phyloP scores from a whole-genome alignment of 1,140 invertebrate genomes.

The Riptortus pedestris region DNA sequence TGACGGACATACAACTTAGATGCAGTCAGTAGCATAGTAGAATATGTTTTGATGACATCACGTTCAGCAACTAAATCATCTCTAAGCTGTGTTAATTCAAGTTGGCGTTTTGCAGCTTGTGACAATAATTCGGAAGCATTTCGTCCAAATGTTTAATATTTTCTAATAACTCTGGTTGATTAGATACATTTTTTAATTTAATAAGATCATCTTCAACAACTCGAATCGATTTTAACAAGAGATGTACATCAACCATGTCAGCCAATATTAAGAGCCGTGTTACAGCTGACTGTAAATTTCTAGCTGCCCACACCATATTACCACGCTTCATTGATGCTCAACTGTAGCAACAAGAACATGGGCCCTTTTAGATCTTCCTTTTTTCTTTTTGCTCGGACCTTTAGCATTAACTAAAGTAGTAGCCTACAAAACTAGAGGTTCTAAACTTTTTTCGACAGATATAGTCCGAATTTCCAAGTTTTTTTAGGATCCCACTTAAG shows the following conservation, averaged over 20 bases:
- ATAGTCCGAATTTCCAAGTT: conserved; percentile 96
- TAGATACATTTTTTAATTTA: conserved; percentile 80
- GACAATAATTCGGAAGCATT: conserved; percentile 84
- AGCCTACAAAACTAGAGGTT: conserved; percentile 84
- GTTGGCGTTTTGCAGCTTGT: conserved; percentile 84
- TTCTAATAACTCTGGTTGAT: conserved; percentile 83
- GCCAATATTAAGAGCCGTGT: conserved; percentile 88
- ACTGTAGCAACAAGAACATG: conserved; percentile 91
- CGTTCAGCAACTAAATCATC: conserved; percentile 95
- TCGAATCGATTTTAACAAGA: conserved; percentile 77
- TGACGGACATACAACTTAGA: conserved; percentile 97
- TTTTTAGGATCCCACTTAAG: conserved; percentile 91
- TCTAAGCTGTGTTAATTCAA: conserved; percentile 80
- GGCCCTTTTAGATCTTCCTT: conserved; percentile 90
- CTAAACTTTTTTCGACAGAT: conserved; percentile 91
- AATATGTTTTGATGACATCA: conserved; percentile 95
- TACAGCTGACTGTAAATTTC: conserved; percentile 85
- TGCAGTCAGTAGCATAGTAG: conserved; percentile 93
- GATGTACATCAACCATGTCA: conserved; percentile 96
- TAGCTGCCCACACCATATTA: conserved; percentile 88
- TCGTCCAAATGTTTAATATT: conserved; percentile 78
- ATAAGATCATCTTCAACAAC: conserved; percentile 89
- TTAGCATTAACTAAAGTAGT: conserved; percentile 95
- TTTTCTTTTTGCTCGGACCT: conserved; percentile 92
- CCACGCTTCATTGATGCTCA: conserved; percentile 83